These are phyloP conservation scores for Leptobrachium ailaonicum DNA, from an alignment of 2,113 vertebrate genomes.

Conservation along the genomic window DNA sequence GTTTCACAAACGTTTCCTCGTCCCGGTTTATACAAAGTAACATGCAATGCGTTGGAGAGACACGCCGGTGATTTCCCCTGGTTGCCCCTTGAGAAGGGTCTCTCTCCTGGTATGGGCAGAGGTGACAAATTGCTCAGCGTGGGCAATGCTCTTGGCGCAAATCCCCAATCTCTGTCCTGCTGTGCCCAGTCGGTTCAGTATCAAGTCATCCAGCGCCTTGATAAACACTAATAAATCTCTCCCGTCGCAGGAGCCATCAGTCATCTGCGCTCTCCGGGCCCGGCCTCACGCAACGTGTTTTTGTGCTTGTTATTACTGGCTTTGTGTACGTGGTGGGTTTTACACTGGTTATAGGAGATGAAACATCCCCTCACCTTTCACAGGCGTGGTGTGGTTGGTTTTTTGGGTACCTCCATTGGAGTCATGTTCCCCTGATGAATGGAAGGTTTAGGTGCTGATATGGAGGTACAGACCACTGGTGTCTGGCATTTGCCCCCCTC, in stretches of 20 bases:
- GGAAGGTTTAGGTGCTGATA: no score
- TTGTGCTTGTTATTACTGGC: not conserved
- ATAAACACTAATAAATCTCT: constrained; percentile 73
- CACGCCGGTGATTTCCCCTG: not conserved
- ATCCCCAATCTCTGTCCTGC: constrained; percentile 70
- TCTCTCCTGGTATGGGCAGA: not conserved
- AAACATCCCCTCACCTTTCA: no score
- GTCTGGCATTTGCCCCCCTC: no score
- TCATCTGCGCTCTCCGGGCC: constrained; percentile 44
- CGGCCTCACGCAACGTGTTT: not conserved
- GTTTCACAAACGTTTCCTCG: no score
- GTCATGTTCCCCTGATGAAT: no score
- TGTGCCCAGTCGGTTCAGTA: constrained; percentile 69
- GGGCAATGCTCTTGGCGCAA: constrained; percentile 55
- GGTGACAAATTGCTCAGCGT: constrained; percentile 61
- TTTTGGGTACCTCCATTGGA: no score
- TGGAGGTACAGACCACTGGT: no score
- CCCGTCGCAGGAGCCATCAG: constrained; percentile 53
- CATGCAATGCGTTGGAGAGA: not conserved
- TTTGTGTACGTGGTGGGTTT: not conserved
- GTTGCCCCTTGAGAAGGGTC: not conserved
- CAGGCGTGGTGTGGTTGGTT: no score
- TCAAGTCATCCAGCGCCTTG: constrained; percentile 66
- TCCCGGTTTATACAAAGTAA: not conserved
- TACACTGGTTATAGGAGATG: no score